These are phyloP conservation scores for Villa cingulata DNA, from an alignment of 2,888 invertebrate species.

Conservation along the genomic window DNA sequence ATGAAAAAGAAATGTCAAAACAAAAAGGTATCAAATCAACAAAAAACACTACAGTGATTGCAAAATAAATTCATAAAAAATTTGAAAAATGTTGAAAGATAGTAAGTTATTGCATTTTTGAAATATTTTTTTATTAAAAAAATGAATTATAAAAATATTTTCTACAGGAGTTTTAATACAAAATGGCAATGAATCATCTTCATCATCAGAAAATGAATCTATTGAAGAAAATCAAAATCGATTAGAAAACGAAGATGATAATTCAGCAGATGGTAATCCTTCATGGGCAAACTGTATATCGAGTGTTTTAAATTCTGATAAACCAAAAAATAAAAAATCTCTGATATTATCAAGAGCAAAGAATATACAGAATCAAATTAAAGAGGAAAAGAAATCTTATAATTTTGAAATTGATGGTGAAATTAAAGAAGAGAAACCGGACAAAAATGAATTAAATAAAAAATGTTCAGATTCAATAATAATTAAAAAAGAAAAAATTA, in stretches of 20 bases:
- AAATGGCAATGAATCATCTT: too few relatives aligned
- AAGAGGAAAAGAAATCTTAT: constrained; percentile 35
- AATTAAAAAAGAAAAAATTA: constrained; percentile 35
- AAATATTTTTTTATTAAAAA: too few relatives aligned
- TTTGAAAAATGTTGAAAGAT: too few relatives aligned
- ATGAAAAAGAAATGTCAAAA: too few relatives aligned
- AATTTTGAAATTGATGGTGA: constrained; percentile 58
- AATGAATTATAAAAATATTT: too few relatives aligned
- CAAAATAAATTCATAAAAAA: too few relatives aligned
- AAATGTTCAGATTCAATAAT: constrained; percentile 16
- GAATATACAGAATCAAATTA: constrained; percentile 43
- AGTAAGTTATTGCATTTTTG: too few relatives aligned
- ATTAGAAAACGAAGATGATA: not conserved
- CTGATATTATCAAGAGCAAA: constrained; percentile 69
- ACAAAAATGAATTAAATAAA: constrained; percentile 19
- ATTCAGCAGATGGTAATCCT: constrained; percentile 36
- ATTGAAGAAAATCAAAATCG: too few relatives aligned
- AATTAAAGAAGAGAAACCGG: constrained; percentile 37
- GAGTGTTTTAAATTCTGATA: constrained; percentile 60
- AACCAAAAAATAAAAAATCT: constrained; percentile 60
- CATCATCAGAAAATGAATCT: too few relatives aligned
- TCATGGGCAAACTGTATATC: constrained; percentile 75
- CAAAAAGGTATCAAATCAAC: too few relatives aligned
- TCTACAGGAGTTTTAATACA: too few relatives aligned
- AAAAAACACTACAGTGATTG: too few relatives aligned